Evolutionary conservation across 2,113 vertebrate species (phyloP).

Genomic region (Stegostoma tigrinum): DNA sequence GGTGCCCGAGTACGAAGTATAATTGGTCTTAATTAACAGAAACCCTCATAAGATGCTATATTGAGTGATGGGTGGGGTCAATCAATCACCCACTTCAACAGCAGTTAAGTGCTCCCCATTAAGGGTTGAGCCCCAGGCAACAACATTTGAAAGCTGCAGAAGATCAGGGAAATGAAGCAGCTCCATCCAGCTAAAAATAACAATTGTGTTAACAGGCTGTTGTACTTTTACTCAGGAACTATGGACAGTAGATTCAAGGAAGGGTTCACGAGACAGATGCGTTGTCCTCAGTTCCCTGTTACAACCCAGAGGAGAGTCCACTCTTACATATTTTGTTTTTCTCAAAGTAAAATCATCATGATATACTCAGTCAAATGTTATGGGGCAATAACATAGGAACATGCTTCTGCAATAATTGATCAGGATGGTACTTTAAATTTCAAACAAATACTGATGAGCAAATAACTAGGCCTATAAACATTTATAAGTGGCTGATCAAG

Average conservation of each 20-base stretch:
- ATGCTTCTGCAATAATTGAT: not conserved
- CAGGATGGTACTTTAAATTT: not conserved
- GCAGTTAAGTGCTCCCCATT: not conserved
- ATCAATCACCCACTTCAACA: not conserved
- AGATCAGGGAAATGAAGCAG: not conserved
- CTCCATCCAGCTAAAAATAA: conserved; percentile 18
- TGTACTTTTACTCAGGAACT: not conserved
- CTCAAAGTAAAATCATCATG: not conserved
- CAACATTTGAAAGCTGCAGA: not conserved
- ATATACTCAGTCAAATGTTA: not conserved
- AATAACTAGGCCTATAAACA: not conserved
- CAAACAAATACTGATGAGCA: not conserved
- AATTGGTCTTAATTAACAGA: not conserved
- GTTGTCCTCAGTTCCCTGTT: not conserved
- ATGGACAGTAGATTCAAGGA: not conserved
- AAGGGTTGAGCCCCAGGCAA: not conserved
- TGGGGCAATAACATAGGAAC: no score
- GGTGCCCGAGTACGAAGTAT: not conserved
- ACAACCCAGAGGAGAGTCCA: not conserved
- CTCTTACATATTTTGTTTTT: not conserved
- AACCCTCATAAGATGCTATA: not conserved
- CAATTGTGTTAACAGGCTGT: not conserved
- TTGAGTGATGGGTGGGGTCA: not conserved
- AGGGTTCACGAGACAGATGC: not conserved
- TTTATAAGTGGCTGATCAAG: not conserved